Percentiles rank a stretch among this genome's conserved stretches.
phyloP scores from a whole-genome alignment of 2,113 vertebrate species.

The Columba livia region DNA sequence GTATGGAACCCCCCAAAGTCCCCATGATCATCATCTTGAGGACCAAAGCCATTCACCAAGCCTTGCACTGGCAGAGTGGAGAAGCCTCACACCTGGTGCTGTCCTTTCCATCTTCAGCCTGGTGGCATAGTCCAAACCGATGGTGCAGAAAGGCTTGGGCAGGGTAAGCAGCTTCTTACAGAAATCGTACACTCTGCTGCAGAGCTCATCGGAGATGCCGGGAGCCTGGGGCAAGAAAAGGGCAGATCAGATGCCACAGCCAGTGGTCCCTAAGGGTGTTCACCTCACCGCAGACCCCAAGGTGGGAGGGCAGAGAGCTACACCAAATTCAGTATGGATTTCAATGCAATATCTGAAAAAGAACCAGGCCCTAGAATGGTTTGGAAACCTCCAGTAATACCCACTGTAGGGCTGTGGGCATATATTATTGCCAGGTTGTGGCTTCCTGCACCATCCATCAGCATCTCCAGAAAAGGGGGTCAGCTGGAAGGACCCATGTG shows the following conservation, averaged over 20 bases:
- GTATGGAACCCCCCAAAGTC: too few relatives aligned
- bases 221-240: conserved; percentile 73
- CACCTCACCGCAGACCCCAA: background rate
- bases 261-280: background rate
- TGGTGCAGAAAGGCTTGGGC: conserved; percentile 88
- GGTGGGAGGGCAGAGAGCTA: background rate
- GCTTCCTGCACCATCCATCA: background rate
- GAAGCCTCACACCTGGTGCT: conserved; percentile 76
- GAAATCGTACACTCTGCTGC: conserved; percentile 84
- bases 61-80: fast-evolving
- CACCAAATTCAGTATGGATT: background rate
- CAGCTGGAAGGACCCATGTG: background rate
- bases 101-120: conserved; percentile 82
- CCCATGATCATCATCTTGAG: fast-evolving
- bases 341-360: background rate
- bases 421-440: background rate
- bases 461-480: background rate
- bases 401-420: background rate
- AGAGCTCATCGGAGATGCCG: conserved; percentile 85
- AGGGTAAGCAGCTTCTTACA: conserved; percentile 88
- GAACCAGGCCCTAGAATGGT: background rate
- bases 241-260: background rate
- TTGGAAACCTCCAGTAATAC: background rate
- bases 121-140: conserved; percentile 84
- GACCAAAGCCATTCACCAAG: too few relatives aligned